These are phyloP conservation scores for Cyclura pinguis DNA, from an alignment of 2,797 vertebrate genomes.

Conservation along the genomic window DNA sequence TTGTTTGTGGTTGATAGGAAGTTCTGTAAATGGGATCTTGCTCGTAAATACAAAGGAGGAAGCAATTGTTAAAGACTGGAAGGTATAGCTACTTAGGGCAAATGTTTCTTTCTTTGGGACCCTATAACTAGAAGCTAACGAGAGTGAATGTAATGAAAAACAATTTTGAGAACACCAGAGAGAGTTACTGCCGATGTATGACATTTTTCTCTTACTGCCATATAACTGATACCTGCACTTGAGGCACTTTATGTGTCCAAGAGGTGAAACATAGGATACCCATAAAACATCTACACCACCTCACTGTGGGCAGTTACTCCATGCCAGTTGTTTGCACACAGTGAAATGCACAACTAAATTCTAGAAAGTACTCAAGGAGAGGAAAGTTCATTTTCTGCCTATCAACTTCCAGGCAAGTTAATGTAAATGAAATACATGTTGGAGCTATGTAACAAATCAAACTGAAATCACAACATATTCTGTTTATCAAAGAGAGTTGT, in stretches of 20 bases:
- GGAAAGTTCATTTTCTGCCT: constrained; percentile 63
- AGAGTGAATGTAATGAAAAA: constrained; percentile 59
- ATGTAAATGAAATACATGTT: constrained; percentile 44
- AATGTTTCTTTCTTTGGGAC: background rate
- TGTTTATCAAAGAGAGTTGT: background rate
- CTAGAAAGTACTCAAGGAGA: constrained; percentile 64
- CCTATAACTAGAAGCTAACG: constrained; percentile 31
- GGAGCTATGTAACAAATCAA: constrained; percentile 11
- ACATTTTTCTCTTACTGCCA: constrained; percentile 63
- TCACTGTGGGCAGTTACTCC: constrained; percentile 42
- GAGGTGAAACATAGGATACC: constrained; percentile 63
- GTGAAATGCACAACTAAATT: constrained; percentile 66
- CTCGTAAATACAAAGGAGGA: constrained; percentile 33
- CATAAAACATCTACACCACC: constrained; percentile 68
- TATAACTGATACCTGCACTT: constrained; percentile 69
- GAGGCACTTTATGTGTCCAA: constrained; percentile 60
- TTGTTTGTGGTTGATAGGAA: constrained; percentile 4
- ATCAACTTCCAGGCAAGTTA: constrained; percentile 54
- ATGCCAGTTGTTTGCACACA: constrained; percentile 59
- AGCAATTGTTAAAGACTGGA: constrained; percentile 11
- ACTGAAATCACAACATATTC: background rate
- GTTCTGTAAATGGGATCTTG: constrained; percentile 17
- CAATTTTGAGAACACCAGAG: constrained; percentile 47
- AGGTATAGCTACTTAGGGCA: constrained; percentile 21
- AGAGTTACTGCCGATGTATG: constrained; percentile 29